Evolutionary conservation across 2,113 vertebrate species (phyloP).

Genomic region (Larimichthys polyactis): DNA sequence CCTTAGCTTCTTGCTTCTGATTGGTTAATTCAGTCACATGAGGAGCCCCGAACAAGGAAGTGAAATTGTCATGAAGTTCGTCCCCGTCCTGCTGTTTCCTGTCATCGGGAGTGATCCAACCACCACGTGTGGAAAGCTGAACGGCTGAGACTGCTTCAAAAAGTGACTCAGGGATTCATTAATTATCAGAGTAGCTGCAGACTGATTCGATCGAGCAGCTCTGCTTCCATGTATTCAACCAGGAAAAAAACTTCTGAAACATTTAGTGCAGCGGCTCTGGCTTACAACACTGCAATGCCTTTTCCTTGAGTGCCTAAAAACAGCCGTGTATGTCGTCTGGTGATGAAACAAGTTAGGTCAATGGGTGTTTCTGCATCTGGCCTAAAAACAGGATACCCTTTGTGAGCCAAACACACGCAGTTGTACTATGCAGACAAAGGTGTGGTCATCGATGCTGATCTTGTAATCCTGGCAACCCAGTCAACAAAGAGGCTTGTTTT

Average conservation of each 20-base stretch:
- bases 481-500: slow-evolving; percentile 72
- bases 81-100: too few relatives aligned
- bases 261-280: neutral
- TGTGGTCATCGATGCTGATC: slow-evolving; percentile 70
- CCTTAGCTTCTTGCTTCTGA: too few relatives aligned
- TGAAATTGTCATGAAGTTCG: too few relatives aligned
- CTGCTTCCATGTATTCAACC: neutral
- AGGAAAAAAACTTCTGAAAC: neutral
- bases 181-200: too few relatives aligned
- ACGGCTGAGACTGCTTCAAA: too few relatives aligned
- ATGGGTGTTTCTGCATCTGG: slow-evolving; percentile 54
- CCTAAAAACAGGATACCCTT: slow-evolving; percentile 65
- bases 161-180: too few relatives aligned
- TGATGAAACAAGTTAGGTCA: slow-evolving; percentile 49
- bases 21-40: too few relatives aligned
- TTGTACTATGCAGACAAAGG: slow-evolving; percentile 76
- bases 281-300: neutral
- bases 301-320: neutral
- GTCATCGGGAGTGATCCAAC: too few relatives aligned
- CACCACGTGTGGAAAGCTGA: too few relatives aligned
- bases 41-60: too few relatives aligned
- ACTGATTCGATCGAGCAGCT: neutral
- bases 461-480: slow-evolving; percentile 72
- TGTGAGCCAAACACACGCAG: slow-evolving; percentile 59
- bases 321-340: neutral